Base-by-base conservation (phyloP, 2,888 invertebrate species). In the Yponomeuta cagnagella region DNA sequence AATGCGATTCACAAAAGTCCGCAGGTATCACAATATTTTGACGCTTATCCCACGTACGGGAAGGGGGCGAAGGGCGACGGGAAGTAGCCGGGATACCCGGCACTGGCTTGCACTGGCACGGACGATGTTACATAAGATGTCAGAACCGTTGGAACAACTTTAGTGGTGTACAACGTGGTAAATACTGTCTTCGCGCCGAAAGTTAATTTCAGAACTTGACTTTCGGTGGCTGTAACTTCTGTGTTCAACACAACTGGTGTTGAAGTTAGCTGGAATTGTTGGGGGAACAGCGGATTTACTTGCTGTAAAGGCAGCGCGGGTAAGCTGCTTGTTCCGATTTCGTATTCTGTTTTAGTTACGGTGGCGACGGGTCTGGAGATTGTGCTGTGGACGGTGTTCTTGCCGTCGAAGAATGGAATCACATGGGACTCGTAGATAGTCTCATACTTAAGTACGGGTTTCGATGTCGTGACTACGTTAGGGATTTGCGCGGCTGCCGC, bases 151-250 rank as follows among this genome's bases (percentile, higher is more conserved):
- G 97, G 97, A 65, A 97, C 95, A 67, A 97, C 95, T 78, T 94
- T 95, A 63, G 97, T 97, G 2, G 96, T 96, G 84, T 95, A 97
- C 72, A 98, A 92, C 1, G 97, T 97, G 9, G 97, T 97, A 82
- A 96, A 96, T 0, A 97, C 95, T 0, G 97, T 97, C 85, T 96
- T 97, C 52, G 97, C 97, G n/a, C 97, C 97, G 82, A 97, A 97
- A 12, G 97, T 97, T 75, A 97, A 89, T 85, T 97, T 97, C 73
- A 97, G 88, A 70, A 97, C 92, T 87, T 96, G 96, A 77, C 97
- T 97, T 74, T 96, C 94, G 0, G 97, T 97, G 75, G 96, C 94
- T 1, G 96, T 96, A 15, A 97, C 94, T 77, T 96, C 90, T 0
- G 97, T 96, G 79, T 96, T 96, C 72, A 96, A 94, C 37, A 97